Evolutionary conservation across 2,113 vertebrate genomes (phyloP).

Genomic region (Halcyon senegalensis): DNA sequence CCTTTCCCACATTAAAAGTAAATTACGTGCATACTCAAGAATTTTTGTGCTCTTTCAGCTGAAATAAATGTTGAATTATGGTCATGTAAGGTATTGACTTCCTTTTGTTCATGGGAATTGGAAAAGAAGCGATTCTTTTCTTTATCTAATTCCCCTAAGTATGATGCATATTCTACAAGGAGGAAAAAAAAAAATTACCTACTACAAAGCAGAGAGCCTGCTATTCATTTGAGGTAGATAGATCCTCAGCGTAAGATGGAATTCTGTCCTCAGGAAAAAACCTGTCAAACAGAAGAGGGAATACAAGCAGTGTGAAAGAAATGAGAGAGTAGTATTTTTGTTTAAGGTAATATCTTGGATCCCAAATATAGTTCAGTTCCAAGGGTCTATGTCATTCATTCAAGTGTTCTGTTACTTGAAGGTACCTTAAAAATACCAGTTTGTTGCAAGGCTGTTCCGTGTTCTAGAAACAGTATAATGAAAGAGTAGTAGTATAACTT

Average conservation of each 20-base stretch:
- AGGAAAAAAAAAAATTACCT: neutral
- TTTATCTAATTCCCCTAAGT: neutral
- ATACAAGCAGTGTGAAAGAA: neutral
- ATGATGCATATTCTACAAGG: neutral
- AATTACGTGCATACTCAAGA: neutral
- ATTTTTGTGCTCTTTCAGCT: neutral
- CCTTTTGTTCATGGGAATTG: neutral
- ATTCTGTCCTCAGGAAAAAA: neutral
- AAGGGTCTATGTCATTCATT: neutral
- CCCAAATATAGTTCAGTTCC: neutral
- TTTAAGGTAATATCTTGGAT: neutral
- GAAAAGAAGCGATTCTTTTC: neutral
- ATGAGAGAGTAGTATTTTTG: neutral
- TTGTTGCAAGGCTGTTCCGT: neutral
- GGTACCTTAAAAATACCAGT: neutral
- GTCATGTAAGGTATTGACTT: neutral
- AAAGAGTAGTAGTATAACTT: neutral
- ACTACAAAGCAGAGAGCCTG: neutral
- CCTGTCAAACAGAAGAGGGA: neutral
- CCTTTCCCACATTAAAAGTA: neutral
- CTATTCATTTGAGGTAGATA: neutral
- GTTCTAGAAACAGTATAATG: neutral
- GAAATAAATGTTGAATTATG: neutral
- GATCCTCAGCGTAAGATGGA: neutral
- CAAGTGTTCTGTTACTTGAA: neutral